phyloP scores from a whole-genome alignment of 2,888 invertebrate genomes.

The Salticus scenicus region DNA sequence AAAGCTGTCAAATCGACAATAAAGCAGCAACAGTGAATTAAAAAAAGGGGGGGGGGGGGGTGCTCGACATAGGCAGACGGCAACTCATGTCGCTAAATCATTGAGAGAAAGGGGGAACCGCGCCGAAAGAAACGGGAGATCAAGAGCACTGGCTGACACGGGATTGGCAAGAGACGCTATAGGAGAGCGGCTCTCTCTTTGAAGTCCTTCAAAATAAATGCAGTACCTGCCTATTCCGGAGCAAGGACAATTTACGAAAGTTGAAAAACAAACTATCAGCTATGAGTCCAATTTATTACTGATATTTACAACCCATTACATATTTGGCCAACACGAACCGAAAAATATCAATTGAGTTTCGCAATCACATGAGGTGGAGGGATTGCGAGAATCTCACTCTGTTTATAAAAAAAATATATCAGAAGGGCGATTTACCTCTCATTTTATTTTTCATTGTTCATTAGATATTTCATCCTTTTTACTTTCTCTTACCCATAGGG shows the following conservation, averaged over 20 bases:
- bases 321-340: too few species aligned
- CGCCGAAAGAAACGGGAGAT: conserved; percentile 14
- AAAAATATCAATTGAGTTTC: too few species aligned
- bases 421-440: too few species aligned
- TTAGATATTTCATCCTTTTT: too few species aligned
- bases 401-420: too few species aligned
- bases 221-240: conserved; percentile 29
- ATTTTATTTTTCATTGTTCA: too few species aligned
- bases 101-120: conserved; percentile 14
- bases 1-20: not conserved
- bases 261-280: not conserved
- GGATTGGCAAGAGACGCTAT: not conserved
- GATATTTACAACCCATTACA: too few species aligned
- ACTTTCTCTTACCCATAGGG: too few species aligned
- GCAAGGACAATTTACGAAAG: conserved; percentile 16
- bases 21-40: not conserved
- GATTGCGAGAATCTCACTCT: too few species aligned
- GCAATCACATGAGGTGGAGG: too few species aligned
- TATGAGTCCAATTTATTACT: not conserved
- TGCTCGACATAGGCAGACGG: conserved; percentile 20
- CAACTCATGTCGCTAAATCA: conserved; percentile 18
- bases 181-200: conserved; percentile 16
- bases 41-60: conserved; percentile 14
- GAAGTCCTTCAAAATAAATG: conserved; percentile 7
- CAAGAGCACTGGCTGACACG: conserved; percentile 13